Evolutionary conservation across 2,797 vertebrate genomes (phyloP).

Genomic region (Orientallactaga sibirica): DNA sequence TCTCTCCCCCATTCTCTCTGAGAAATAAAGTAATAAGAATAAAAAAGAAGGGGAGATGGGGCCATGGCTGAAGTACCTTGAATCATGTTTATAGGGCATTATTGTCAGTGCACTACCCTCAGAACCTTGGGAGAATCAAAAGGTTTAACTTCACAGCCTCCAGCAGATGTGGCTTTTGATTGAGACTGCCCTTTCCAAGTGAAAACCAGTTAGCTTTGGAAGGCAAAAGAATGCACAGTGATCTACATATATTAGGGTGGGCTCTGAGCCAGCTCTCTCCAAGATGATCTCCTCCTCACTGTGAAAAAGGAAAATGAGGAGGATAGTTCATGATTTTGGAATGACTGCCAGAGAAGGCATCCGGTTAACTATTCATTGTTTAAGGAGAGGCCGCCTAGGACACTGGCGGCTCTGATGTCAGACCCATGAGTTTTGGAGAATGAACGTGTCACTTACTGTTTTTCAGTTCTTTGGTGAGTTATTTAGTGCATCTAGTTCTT

Average conservation of each 20-base stretch:
- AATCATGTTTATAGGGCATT: background rate
- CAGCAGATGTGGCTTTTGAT: background rate
- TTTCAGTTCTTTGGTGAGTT: background rate
- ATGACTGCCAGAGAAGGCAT: background rate
- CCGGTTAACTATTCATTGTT: background rate
- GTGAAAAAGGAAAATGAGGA: background rate
- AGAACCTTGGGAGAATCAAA: constrained; percentile 27
- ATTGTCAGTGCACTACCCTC: background rate
- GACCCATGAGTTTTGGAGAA: background rate
- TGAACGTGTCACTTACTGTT: background rate
- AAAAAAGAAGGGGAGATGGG: no score
- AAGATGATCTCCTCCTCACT: background rate
- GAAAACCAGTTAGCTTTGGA: background rate
- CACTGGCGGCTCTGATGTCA: background rate
- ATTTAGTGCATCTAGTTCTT: background rate
- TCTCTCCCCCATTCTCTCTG: no score
- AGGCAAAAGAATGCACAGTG: background rate
- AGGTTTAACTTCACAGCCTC: background rate
- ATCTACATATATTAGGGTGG: background rate
- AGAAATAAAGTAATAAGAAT: no score
- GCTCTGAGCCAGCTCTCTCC: background rate
- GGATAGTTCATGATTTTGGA: background rate
- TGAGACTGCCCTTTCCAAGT: background rate
- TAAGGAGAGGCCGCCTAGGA: background rate
- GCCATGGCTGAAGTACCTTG: background rate